phyloP scores from a whole-genome alignment of 64 coral and sea anemone genomes.

The Stichodactyla helianthus region DNA sequence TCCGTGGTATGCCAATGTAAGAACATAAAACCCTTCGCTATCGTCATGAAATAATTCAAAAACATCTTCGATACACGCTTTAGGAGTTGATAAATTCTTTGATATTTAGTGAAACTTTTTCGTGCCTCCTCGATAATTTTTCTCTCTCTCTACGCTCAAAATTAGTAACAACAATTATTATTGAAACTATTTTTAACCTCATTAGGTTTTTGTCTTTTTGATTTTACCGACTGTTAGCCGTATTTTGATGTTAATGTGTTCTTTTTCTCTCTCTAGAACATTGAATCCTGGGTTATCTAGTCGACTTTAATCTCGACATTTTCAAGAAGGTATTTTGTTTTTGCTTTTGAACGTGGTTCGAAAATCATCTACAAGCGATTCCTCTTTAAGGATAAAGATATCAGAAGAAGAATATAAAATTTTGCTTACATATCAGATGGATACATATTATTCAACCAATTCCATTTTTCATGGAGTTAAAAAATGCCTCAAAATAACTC shows the following conservation, averaged over 20 bases:
- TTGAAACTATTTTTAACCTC: neutral
- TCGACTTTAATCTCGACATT: neutral
- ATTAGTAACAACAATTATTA: neutral
- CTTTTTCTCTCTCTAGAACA: neutral
- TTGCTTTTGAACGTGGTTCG: neutral
- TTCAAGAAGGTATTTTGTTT: neutral
- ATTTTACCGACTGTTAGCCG: neutral
- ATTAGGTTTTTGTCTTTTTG: neutral
- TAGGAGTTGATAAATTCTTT: neutral
- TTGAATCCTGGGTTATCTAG: neutral
- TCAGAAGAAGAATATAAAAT: neutral
- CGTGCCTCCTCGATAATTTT: neutral
- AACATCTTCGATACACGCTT: neutral
- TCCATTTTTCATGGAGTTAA: neutral
- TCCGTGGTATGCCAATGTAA: neutral
- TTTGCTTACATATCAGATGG: neutral
- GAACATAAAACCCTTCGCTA: neutral
- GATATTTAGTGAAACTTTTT: neutral
- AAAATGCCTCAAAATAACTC: neutral
- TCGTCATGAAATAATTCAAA: neutral
- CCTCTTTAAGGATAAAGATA: neutral
- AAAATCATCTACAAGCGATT: neutral
- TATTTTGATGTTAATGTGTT: neutral
- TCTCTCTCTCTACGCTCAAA: neutral
- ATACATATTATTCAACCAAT: neutral